phyloP scores from a whole-genome alignment of 1,140 invertebrate genomes.

The Cyphomyrmex costatus region DNA sequence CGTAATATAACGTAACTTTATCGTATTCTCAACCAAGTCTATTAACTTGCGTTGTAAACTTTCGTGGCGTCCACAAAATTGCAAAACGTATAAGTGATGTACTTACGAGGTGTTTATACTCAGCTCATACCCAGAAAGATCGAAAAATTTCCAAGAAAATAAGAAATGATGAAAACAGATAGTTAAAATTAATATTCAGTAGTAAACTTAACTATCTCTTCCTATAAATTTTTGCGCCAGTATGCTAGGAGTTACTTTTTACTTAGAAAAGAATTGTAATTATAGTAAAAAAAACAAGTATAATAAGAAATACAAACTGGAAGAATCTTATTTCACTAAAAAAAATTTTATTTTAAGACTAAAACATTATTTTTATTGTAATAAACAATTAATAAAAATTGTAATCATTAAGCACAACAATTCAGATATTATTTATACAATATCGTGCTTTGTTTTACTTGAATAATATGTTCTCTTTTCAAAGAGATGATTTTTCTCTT shows the following conservation, averaged over 20 bases:
- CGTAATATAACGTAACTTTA: background rate
- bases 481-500: background rate
- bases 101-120: background rate
- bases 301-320: background rate
- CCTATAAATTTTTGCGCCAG: background rate
- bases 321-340: slow-evolving; percentile 5
- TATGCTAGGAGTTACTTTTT: background rate
- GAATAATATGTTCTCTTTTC: background rate
- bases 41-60: background rate
- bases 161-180: background rate
- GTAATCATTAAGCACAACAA: background rate
- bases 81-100: background rate
- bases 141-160: background rate
- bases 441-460: background rate
- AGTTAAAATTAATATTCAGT: background rate
- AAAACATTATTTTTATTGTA: slow-evolving; percentile 3
- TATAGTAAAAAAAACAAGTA: slow-evolving; percentile 16
- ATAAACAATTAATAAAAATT: slow-evolving; percentile 10
- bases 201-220: background rate
- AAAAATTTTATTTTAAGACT: background rate
- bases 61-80: background rate
- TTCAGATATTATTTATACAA: background rate
- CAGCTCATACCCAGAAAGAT: background rate
- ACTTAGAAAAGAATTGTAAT: background rate
- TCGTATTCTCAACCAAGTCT: background rate